Evolutionary conservation across 2,113 vertebrate genomes (phyloP).

Genomic region (Turdus rufiventris): DNA sequence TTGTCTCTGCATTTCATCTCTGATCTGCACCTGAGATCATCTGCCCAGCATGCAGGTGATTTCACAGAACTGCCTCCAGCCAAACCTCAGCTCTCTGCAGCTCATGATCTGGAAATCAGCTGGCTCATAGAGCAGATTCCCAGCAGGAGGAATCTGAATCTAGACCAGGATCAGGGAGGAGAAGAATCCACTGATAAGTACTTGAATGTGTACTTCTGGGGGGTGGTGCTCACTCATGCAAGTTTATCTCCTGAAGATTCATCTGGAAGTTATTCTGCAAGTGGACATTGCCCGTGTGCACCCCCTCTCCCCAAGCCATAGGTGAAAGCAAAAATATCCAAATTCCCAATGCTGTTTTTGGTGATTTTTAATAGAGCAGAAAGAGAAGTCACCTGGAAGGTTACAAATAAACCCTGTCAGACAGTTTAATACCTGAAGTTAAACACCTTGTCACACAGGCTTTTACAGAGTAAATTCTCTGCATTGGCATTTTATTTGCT

Average conservation of each 20-base stretch:
- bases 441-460: neutral
- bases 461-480: neutral
- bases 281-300: neutral
- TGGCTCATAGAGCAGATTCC: neutral
- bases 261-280: neutral
- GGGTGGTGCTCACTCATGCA: neutral
- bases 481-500: neutral
- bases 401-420: neutral
- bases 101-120: neutral
- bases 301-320: neutral
- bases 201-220: neutral
- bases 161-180: neutral
- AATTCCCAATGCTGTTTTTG: neutral
- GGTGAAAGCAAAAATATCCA: neutral
- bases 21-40: neutral
- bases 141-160: neutral
- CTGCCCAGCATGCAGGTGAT: neutral
- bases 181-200: neutral
- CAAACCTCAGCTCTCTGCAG: neutral
- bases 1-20: neutral
- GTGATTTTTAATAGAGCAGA: neutral
- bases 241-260: neutral
- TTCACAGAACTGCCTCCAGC: neutral
- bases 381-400: neutral
- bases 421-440: neutral